Conservation (phyloP, 2,888 invertebrate species). For the Melieria crassipennis region DNA sequence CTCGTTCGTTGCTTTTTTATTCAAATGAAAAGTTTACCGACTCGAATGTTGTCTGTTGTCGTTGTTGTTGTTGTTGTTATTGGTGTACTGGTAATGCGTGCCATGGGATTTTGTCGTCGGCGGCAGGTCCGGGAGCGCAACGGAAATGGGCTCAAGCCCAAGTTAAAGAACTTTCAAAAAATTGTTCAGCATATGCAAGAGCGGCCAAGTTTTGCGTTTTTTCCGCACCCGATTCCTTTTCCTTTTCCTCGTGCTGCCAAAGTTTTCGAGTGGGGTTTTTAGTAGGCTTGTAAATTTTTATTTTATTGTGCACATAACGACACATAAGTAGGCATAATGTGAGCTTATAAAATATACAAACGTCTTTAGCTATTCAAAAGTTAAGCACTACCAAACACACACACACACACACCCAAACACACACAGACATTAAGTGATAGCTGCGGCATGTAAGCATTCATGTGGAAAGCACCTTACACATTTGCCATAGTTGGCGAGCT, state of each 20-base stretch:
- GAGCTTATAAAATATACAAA: slow-evolving; percentile 55
- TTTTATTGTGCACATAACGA: slow-evolving; percentile 61
- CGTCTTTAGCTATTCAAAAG: slow-evolving; percentile 10
- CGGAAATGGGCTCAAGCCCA: not conserved
- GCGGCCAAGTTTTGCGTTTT: slow-evolving; percentile 1
- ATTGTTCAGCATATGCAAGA: too few relatives aligned
- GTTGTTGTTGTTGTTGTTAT: too few relatives aligned
- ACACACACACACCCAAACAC: not conserved
- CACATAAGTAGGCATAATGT: slow-evolving; percentile 62
- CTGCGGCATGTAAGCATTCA: not conserved
- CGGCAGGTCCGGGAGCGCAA: not conserved
- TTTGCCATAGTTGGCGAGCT: too few relatives aligned
- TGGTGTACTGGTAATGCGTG: slow-evolving; percentile 2
- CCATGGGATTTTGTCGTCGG: slow-evolving; percentile 2
- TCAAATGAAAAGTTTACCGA: slow-evolving; percentile 17
- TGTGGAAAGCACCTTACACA: not conserved
- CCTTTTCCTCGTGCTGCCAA: not conserved
- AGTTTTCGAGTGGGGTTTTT: slow-evolving; percentile 14
- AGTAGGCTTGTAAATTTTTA: slow-evolving; percentile 55
- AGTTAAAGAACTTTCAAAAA: too few relatives aligned
- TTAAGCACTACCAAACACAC: not conserved
- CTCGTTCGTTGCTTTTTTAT: slow-evolving; percentile 6
- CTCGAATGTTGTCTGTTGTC: not conserved
- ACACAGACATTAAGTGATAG: not conserved
- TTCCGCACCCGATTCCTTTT: not conserved